A percentile compares a stretch with the other conserved stretches of the same genome.
These are phyloP conservation scores for Dermatophagoides farinae DNA, from an alignment of 1,140 invertebrate species.

Conservation along the genomic window DNA sequence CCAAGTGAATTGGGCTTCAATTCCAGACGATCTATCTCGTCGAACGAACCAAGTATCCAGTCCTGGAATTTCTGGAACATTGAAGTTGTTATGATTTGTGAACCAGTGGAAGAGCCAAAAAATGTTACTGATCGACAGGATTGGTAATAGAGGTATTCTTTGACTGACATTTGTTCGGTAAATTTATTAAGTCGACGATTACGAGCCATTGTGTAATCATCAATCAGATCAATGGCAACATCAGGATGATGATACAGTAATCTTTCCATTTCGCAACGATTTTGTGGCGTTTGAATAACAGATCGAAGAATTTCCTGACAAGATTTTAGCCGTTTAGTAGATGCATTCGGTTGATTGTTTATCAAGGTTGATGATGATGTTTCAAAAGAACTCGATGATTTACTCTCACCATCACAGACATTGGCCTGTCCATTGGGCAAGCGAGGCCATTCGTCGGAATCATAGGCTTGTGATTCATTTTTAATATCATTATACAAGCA, in stretches of 20 bases:
- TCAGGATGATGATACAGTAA: constrained; percentile 21
- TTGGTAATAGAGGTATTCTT: constrained; percentile 25
- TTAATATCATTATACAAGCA: too few species aligned
- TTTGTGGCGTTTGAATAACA: constrained; percentile 23
- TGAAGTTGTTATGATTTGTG: too few species aligned
- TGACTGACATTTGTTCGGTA: constrained; percentile 22
- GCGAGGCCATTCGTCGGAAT: too few species aligned
- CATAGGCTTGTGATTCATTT: too few species aligned
- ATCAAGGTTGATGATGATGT: too few species aligned
- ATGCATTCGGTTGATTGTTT: not conserved
- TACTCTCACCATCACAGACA: too few species aligned
- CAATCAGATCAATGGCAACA: constrained; percentile 10
- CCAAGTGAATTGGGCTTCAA: constrained; percentile 31
- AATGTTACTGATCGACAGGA: constrained; percentile 33
- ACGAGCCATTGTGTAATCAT: constrained; percentile 25
- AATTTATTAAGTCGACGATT: constrained; percentile 23
- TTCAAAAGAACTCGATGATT: too few species aligned
- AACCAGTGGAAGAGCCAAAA: constrained; percentile 15
- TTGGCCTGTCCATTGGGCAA: too few species aligned
- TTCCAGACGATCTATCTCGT: constrained; percentile 16
- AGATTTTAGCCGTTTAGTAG: constrained; percentile 15
- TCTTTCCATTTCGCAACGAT: constrained; percentile 23
- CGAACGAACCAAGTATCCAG: not conserved
- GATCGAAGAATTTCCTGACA: constrained; percentile 23
- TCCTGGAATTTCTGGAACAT: too few species aligned